A percentile compares a stretch with the other conserved stretches of the same genome.
These are phyloP conservation scores for Progne subis DNA, from an alignment of 2,113 vertebrate genomes.

Conservation along the genomic window DNA sequence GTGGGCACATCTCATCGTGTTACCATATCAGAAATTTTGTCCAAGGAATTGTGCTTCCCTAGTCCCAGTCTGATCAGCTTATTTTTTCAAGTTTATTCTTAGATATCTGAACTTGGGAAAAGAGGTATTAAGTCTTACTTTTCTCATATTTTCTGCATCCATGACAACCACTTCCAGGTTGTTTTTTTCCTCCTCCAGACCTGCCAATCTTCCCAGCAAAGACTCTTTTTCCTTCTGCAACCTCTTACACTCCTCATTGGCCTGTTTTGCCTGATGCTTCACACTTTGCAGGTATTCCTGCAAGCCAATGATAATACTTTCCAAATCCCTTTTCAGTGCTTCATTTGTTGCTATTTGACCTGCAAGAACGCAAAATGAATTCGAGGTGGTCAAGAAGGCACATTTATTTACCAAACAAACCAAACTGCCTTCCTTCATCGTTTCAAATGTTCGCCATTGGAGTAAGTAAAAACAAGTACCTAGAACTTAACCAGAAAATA, in stretches of 20 bases:
- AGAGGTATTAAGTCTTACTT: slow-evolving; percentile 71
- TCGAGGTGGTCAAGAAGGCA: neutral
- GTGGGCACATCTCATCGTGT: neutral
- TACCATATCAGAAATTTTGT: neutral
- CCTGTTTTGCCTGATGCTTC: slow-evolving; percentile 80
- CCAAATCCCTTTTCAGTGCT: slow-evolving; percentile 86
- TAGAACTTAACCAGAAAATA: neutral
- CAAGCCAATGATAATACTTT: slow-evolving; percentile 85
- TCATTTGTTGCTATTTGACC: slow-evolving; percentile 93
- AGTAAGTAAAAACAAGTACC: neutral
- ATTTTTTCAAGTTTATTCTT: neutral
- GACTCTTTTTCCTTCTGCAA: slow-evolving; percentile 80
- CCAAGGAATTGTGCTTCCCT: neutral
- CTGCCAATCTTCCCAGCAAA: slow-evolving; percentile 78
- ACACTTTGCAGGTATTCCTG: slow-evolving; percentile 86
- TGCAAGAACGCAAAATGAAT: slow-evolving; percentile 47
- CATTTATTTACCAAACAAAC: neutral
- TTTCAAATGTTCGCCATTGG: neutral
- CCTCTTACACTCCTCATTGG: slow-evolving; percentile 76
- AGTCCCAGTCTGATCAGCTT: neutral
- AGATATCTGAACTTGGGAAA: neutral
- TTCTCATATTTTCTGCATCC: slow-evolving; percentile 78
- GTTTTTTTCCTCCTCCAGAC: slow-evolving; percentile 76
- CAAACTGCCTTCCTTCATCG: neutral
- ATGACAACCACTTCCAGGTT: slow-evolving; percentile 77